Conservation (phyloP, 2,113 vertebrate species). For the Hydrolagus affinis region DNA sequence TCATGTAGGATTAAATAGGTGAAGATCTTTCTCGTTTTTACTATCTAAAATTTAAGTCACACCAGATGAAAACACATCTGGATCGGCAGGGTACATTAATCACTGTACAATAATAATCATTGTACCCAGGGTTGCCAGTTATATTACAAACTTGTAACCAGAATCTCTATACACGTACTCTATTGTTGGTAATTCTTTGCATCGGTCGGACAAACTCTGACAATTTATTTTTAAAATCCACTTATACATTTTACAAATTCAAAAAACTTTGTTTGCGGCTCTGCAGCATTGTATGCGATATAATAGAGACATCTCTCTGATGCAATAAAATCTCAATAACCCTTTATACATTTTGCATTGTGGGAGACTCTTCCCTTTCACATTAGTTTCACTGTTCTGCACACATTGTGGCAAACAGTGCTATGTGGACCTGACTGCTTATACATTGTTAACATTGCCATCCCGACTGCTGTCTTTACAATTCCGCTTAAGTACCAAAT, state of each 20-base stretch:
- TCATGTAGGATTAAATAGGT: neutral
- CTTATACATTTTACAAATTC: conserved; percentile 6
- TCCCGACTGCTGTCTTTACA: no score
- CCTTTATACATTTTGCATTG: neutral
- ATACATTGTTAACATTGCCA: no score
- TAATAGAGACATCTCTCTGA: neutral
- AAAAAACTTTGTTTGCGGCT: neutral
- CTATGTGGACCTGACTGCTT: no score
- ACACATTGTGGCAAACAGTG: neutral
- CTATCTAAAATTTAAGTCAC: neutral
- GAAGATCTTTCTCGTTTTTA: neutral
- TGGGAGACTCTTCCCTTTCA: neutral
- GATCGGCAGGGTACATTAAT: neutral
- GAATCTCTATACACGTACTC: neutral
- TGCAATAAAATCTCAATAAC: neutral
- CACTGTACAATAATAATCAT: neutral
- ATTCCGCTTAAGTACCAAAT: neutral
- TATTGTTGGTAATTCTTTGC: no score
- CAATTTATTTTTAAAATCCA: neutral
- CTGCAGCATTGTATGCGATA: neutral
- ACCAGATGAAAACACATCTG: neutral
- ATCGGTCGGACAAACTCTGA: neutral
- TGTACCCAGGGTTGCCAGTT: neutral
- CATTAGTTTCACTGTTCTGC: neutral
- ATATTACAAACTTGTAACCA: neutral